Evolutionary conservation across 2,113 vertebrate genomes (phyloP).

Genomic region (Capra hircus): DNA sequence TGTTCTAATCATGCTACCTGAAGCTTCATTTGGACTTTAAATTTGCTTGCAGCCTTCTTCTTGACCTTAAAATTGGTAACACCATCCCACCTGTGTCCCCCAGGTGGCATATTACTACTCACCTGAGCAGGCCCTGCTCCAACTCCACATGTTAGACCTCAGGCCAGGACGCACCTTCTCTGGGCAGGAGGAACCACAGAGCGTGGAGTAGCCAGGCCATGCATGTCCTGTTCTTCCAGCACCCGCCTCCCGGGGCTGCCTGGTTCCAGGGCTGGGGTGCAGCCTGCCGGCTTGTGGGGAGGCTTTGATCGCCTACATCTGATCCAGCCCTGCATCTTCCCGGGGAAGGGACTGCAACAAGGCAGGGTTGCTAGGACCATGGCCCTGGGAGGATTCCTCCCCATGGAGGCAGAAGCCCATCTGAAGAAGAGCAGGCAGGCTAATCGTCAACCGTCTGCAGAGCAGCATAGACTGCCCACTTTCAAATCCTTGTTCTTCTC

Average conservation of each 20-base stretch:
- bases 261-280: neutral
- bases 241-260: neutral
- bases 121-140: neutral
- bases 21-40: neutral
- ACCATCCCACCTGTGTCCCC: neutral
- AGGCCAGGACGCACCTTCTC: neutral
- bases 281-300: rapidly evolving
- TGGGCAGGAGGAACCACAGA: neutral
- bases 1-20: neutral
- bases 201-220: neutral
- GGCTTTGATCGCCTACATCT: rapidly evolving
- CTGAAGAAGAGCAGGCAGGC: neutral
- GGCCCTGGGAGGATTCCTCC: neutral
- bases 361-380: neutral
- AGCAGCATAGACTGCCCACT: neutral
- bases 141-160: rapidly evolving
- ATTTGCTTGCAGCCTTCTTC: neutral
- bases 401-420: rapidly evolving
- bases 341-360: rapidly evolving
- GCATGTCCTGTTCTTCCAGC: rapidly evolving
- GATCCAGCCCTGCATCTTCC: neutral
- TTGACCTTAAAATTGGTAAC: rapidly evolving
- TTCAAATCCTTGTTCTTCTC: neutral
- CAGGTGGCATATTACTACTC: neutral
- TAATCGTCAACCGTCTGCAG: rapidly evolving